Evolutionary conservation across 2,797 vertebrate species (phyloP), one percentile per base, ranked within the genome.

Genomic region (Myripristis murdjan): DNA sequence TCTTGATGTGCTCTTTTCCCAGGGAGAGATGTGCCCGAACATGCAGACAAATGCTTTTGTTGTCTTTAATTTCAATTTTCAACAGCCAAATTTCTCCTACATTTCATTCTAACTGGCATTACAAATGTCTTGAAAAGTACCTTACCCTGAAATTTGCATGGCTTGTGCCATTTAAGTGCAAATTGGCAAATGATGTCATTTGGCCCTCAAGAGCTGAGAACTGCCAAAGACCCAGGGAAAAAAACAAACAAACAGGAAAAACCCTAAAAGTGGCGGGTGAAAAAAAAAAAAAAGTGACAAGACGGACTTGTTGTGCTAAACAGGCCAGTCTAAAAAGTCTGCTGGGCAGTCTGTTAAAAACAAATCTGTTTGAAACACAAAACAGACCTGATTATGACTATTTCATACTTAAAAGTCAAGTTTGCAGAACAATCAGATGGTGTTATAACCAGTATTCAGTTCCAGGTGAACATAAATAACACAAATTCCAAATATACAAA

Each of bases 401-500:
- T 73, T 52, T 65, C 31, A 28, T 16, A 48, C 46, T 48, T 18
- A 35, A 39, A 56, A 55, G 15, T 68, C 12, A 31, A 63, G 26
- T 65, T 24, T 35, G 44, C 48, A 82, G 41, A n/a, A 59, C 23
- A 85, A 75, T 54, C 77, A 84, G 78, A 68, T 87, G 47, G 78
- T 64, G 65, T 58, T 64, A 81, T 79, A 75, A 78, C 67, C 82
- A 82, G 79, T 82, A 86, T 86, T 77, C 75, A 85, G 70, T 75
- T 75, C 52, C 65, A 76, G 78, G 64, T 85, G 86, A 90, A 81
- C n/a, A n/a, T n/a, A n/a, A n/a, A n/a, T n/a, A n/a, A n/a, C n/a
- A n/a, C n/a, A n/a, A n/a, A n/a, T n/a, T 70, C 82, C 72, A 79
- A 81, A 83, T 76, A 89, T 89, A 91, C 84, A n/a, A n/a, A n/a